Conservation (phyloP, 2,888 invertebrate genomes). For the Scaptomyza caliginosa region DNA sequence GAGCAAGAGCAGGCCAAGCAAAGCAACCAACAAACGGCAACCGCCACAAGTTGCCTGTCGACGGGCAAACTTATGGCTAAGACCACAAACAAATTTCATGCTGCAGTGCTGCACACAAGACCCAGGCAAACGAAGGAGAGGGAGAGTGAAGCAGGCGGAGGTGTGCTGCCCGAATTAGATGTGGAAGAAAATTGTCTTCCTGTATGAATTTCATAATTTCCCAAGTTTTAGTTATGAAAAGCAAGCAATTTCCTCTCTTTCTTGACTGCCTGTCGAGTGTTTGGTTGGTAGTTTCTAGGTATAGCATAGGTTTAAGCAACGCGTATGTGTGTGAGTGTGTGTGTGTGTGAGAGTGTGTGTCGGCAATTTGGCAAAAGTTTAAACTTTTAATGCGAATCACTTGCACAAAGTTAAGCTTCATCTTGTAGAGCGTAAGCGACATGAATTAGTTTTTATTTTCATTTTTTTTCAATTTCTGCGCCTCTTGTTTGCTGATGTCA, state of each 20-base stretch:
- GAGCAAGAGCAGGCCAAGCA: background rate
- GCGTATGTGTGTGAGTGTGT: constrained; percentile 6
- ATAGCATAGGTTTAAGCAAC: constrained; percentile 11
- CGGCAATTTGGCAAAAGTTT: constrained; percentile 68
- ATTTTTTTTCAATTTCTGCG: constrained; percentile 62
- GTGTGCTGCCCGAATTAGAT: constrained; percentile 64
- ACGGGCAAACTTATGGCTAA: constrained; percentile 77
- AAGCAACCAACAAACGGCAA: constrained; percentile 38
- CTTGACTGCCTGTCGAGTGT: constrained; percentile 14
- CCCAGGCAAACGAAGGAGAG: background rate
- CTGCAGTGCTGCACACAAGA: constrained; percentile 57
- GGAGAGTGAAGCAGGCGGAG: constrained; percentile 7
- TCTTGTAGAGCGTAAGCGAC: constrained; percentile 37
- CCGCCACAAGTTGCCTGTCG: constrained; percentile 74
- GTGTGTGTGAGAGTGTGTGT: constrained; percentile 15
- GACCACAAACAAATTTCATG: constrained; percentile 77
- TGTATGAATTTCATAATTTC: constrained; percentile 84
- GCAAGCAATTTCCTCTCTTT: constrained; percentile 79
- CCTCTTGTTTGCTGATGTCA: constrained; percentile 77
- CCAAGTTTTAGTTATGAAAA: constrained; percentile 79
- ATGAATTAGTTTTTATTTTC: constrained; percentile 49
- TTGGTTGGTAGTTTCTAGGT: background rate
- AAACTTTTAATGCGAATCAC: constrained; percentile 72
- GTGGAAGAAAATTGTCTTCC: constrained; percentile 83
- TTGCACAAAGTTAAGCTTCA: constrained; percentile 60